These are phyloP conservation scores for Lutjanus erythropterus DNA, from an alignment of 2,113 vertebrate genomes.

Conservation along the genomic window DNA sequence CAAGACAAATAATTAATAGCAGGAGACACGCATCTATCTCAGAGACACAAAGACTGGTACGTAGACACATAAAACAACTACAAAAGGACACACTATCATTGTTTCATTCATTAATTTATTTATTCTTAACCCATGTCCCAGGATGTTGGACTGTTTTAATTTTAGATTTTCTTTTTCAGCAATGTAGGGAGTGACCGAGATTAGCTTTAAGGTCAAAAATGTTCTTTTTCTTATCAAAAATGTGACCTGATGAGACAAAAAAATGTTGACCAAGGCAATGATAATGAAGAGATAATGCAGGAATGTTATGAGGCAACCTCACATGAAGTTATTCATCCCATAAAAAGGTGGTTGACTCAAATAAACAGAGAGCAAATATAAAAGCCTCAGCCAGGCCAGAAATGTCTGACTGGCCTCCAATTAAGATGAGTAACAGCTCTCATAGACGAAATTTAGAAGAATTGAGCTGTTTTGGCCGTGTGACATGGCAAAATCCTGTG, in stretches of 20 bases:
- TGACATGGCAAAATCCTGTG: background rate
- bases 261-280: background rate
- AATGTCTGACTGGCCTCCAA: slow-evolving; percentile 1
- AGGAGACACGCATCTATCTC: no score
- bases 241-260: slow-evolving; percentile 8
- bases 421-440: background rate
- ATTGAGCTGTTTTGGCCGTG: background rate
- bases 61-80: no score
- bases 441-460: background rate
- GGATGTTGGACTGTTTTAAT: background rate
- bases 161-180: background rate
- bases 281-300: slow-evolving; percentile 18
- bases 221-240: background rate
- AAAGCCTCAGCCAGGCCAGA: slow-evolving; percentile 7
- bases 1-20: no score
- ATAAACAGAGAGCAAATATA: slow-evolving; percentile 1
- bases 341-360: slow-evolving; percentile 29
- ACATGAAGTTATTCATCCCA: slow-evolving; percentile 18
- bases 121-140: slow-evolving; percentile 13
- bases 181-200: background rate
- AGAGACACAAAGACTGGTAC: no score
- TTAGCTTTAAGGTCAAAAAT: background rate
- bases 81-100: no score
- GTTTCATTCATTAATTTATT: no score
- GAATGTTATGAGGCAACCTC: slow-evolving; percentile 42